Conservation (phyloP, 2,113 vertebrate genomes). For the Labeo rohita region DNA sequence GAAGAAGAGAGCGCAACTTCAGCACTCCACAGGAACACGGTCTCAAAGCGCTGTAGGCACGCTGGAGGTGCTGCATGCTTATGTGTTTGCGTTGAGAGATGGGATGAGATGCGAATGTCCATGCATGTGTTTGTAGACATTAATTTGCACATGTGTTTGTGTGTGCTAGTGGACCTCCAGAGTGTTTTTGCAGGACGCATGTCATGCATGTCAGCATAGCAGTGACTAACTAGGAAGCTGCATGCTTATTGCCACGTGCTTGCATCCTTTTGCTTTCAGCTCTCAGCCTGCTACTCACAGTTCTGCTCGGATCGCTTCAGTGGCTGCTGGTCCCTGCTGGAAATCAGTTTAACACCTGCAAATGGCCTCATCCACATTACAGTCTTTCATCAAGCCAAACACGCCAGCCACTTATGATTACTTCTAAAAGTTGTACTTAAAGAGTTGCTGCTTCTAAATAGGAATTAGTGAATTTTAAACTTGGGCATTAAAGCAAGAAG, state of each 20-base stretch:
- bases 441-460: not conserved
- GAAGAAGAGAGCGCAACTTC: not conserved
- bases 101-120: not conserved
- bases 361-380: not conserved
- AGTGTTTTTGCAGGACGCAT: not conserved
- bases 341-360: not conserved
- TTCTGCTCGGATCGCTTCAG: not conserved
- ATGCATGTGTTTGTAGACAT: not conserved
- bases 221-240: not conserved
- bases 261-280: not conserved
- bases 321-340: conserved; percentile 6
- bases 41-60: conserved; percentile 6
- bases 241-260: not conserved
- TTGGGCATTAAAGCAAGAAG: not conserved
- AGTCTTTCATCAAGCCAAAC: not conserved
- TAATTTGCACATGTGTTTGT: not conserved
- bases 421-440: not conserved
- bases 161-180: not conserved
- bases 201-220: not conserved
- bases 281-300: not conserved
- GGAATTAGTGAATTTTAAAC: not conserved
- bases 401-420: not conserved
- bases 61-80: not conserved
- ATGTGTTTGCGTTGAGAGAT: not conserved
- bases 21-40: not conserved